Percentiles rank a stretch among this genome's conserved stretches.
phyloP scores from a whole-genome alignment of 2,888 invertebrate genomes.

The Gandaritis pyraliata region DNA sequence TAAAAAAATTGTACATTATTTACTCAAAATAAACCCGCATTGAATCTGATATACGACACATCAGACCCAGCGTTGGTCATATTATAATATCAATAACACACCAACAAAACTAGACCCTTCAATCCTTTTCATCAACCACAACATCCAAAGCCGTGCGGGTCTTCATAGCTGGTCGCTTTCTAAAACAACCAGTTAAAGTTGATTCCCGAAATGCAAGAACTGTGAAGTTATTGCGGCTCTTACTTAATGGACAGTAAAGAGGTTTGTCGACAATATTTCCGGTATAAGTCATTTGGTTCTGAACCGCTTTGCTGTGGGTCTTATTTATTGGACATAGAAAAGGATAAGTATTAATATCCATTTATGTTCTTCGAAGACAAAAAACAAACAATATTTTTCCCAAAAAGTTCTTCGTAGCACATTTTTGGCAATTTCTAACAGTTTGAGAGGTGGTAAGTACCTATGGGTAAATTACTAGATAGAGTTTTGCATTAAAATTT shows the following conservation, averaged over 20 bases:
- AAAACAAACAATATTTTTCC: constrained; percentile 3
- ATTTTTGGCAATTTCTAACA: no score
- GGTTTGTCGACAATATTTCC: constrained; percentile 62
- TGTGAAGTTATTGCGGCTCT: constrained; percentile 31
- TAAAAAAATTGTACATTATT: background rate
- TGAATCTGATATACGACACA: constrained; percentile 56
- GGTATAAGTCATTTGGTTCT: constrained; percentile 72
- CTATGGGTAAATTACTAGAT: no score
- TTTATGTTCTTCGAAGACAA: constrained; percentile 22
- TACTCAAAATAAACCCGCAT: constrained; percentile 55
- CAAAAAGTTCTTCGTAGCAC: no score
- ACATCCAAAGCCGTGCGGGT: constrained; percentile 37
- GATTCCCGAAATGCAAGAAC: constrained; percentile 40
- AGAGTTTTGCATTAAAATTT: no score
- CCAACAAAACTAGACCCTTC: constrained; percentile 48
- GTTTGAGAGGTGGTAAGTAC: no score
- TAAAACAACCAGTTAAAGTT: constrained; percentile 50
- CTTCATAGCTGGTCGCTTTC: constrained; percentile 49
- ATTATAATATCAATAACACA: no score
- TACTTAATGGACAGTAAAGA: constrained; percentile 21
- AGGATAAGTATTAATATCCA: constrained; percentile 32
- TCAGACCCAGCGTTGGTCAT: constrained; percentile 49
- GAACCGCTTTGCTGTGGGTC: constrained; percentile 66
- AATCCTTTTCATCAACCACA: constrained; percentile 32
- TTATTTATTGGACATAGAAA: constrained; percentile 64